Conservation (phyloP, 2,113 vertebrate genomes). For the Lagopus muta region DNA sequence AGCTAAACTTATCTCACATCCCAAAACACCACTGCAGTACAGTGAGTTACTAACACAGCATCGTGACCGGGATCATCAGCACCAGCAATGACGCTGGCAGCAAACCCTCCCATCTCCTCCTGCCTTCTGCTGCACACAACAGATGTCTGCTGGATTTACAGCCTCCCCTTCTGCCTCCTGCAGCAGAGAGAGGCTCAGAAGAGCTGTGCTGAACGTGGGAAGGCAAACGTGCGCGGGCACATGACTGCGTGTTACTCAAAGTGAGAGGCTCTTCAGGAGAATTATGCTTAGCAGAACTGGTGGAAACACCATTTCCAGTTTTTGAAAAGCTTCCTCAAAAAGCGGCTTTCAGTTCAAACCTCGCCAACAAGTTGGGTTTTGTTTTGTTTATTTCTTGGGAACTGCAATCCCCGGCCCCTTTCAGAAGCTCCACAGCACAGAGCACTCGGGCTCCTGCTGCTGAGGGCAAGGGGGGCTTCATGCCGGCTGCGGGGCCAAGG, state of each 20-base stretch:
- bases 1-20: background rate
- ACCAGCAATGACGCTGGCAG: background rate
- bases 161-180: background rate
- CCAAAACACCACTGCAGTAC: background rate
- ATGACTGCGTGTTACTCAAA: background rate
- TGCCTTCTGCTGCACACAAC: background rate
- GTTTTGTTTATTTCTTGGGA: background rate
- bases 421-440: background rate
- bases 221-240: background rate
- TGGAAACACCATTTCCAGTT: background rate
- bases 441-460: background rate
- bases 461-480: background rate
- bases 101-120: background rate
- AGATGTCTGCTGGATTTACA: background rate
- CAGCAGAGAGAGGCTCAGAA: background rate
- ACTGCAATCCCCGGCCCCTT: background rate
- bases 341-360: background rate
- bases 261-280: background rate
- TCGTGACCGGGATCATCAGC: background rate
- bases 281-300: background rate
- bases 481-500: background rate
- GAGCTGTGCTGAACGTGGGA: accelerated
- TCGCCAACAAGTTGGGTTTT: background rate
- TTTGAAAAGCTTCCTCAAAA: slow-evolving; percentile 17
- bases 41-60: background rate